phyloP scores from a whole-genome alignment of 2,888 invertebrate genomes.

The Hyposoter dolosus region DNA sequence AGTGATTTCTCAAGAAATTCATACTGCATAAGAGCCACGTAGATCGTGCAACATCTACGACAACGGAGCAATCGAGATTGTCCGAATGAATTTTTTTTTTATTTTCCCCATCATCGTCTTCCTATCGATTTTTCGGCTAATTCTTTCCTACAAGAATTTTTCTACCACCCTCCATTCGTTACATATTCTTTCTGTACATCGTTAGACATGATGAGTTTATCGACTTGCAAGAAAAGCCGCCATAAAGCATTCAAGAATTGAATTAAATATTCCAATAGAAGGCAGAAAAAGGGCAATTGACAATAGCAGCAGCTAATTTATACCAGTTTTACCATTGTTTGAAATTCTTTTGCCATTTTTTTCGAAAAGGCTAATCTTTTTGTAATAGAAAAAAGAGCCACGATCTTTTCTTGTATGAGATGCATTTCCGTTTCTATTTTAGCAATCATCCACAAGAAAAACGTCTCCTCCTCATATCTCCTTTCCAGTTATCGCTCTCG shows the following conservation, averaged over 20 bases:
- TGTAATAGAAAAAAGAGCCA: no score
- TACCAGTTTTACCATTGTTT: no score
- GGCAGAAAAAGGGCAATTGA: no score
- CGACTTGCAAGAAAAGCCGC: neutral
- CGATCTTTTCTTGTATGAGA: no score
- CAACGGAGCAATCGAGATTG: neutral
- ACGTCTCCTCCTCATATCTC: no score
- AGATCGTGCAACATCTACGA: neutral
- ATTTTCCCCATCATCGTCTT: neutral
- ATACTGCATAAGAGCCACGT: constrained; percentile 20
- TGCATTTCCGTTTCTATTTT: no score
- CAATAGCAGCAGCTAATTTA: no score
- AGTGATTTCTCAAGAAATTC: constrained; percentile 30
- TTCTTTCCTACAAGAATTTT: neutral
- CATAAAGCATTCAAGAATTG: neutral
- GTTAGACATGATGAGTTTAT: neutral
- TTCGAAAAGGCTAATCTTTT: no score
- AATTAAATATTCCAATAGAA: neutral
- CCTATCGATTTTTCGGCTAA: neutral
- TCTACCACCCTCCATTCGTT: neutral
- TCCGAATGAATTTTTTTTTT: neutral
- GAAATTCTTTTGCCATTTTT: no score
- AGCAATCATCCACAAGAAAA: no score
- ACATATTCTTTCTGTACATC: constrained; percentile 8
- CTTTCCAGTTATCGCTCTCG: no score